Evolutionary conservation across 2,888 invertebrate genomes (phyloP).

Genomic region (Nomada flava): DNA sequence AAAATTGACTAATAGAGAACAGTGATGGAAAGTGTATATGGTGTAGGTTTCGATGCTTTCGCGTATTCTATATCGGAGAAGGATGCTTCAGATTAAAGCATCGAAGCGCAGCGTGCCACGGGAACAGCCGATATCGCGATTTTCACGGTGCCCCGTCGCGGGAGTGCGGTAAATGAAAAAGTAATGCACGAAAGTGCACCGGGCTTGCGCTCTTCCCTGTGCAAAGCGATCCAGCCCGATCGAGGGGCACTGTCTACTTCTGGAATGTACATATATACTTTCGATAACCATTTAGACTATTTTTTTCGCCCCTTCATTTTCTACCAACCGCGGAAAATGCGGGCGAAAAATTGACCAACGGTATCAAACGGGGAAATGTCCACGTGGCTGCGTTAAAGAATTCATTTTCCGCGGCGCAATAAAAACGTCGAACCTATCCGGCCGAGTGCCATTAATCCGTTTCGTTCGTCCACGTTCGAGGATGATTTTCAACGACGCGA

Average conservation of each 20-base stretch:
- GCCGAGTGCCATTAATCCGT: slow-evolving; percentile 17
- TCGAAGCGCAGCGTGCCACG: not conserved
- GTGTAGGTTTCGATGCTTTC: not conserved
- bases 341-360: too few species aligned
- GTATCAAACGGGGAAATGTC: not conserved
- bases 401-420: slow-evolving; percentile 8
- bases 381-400: not conserved
- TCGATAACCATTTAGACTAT: slow-evolving; percentile 9
- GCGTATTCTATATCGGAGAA: not conserved
- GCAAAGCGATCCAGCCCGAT: slow-evolving; percentile 22
- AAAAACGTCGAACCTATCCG: slow-evolving; percentile 11
- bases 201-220: slow-evolving; percentile 14
- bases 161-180: slow-evolving; percentile 39
- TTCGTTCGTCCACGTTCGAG: slow-evolving; percentile 24
- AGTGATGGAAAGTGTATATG: too few species aligned
- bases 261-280: not conserved
- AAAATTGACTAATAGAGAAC: not conserved
- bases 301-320: not conserved
- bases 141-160: slow-evolving; percentile 11
- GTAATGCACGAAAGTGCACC: slow-evolving; percentile 42
- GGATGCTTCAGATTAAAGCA: slow-evolving; percentile 28
- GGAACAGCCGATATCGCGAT: slow-evolving; percentile 24
- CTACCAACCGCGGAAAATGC: not conserved
- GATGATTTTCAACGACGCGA: slow-evolving; percentile 6
- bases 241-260: slow-evolving; percentile 15